phyloP scores from a whole-genome alignment of 92 coral and sea anemone genomes.

The Porites evermanni region DNA sequence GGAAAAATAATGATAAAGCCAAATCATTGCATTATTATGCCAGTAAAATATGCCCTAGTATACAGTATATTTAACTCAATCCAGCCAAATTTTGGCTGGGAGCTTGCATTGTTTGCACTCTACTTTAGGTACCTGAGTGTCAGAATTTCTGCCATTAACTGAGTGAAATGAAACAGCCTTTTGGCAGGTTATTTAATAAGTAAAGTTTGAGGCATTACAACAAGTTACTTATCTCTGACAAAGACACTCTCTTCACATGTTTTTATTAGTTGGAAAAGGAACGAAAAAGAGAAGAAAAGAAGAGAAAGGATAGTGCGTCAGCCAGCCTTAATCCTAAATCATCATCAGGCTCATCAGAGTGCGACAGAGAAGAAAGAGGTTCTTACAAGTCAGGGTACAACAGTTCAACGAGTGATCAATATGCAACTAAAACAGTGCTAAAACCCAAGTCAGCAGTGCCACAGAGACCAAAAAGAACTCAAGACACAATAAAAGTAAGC shows the following conservation, averaged over 20 bases:
- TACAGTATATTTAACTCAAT: no score
- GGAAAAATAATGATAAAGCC: not conserved
- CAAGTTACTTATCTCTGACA: no score
- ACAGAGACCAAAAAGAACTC: constrained; percentile 65
- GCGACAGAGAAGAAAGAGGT: constrained; percentile 49
- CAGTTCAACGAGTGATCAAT: constrained; percentile 76
- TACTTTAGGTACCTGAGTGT: no score
- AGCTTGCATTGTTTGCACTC: no score
- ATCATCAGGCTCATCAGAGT: not conserved
- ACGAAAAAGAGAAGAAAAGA: constrained; percentile 36
- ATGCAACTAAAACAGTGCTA: constrained; percentile 78
- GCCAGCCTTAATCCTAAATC: constrained; percentile 11
- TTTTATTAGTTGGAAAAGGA: constrained; percentile 64
- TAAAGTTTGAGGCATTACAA: no score
- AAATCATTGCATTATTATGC: no score
- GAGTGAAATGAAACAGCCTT: no score
- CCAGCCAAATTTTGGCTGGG: no score
- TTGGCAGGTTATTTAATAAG: no score
- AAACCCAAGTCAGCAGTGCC: constrained; percentile 57
- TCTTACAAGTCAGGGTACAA: constrained; percentile 91
- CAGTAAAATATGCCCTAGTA: no score
- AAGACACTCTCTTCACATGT: not conserved
- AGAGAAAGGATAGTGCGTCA: constrained; percentile 19
- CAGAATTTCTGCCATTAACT: no score
- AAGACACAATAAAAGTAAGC: constrained; percentile 74